Evolutionary conservation across 2,113 vertebrate genomes (phyloP), one percentile per base, ranked within the genome.

Genomic region (Cathartes aura): DNA sequence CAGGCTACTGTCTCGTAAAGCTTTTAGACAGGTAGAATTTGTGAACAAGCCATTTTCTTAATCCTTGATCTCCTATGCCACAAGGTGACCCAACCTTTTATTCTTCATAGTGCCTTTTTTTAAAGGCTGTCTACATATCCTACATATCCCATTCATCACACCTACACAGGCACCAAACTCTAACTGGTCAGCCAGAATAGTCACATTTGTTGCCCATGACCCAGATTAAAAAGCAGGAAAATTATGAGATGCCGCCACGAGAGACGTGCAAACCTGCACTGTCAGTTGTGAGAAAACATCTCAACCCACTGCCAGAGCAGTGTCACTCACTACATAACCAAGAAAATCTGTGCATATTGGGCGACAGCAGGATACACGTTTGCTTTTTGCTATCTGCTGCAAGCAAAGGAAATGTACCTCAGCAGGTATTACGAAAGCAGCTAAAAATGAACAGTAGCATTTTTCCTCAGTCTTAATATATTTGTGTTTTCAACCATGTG

Each of bases 221-320:
- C 21, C 60, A 84, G 63, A 67, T 11, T 12, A 50, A 59, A 86
- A 70, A 78, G 9, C 36, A 74, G 29, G 24, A 58, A 60, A 86
- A 64, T 8, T 8, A 48, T 22, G 24, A 67, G 47, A 63, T 42
- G 22, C 20, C 60, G 50, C 45, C 59, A 59, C 0, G 0, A 60
- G 26, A 60, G 4, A 73, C 36, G 36, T 38, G 27, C 70, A 32
- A 32, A 68, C 27, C 32, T 45, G 43, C 34, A 3, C 40, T 36
- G 15, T 34, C 78, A 70, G 21, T 8, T 42, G 67, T 32, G 55
- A 87, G 59, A n/a, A 62, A 73, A 66, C 66, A 53, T 19, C 87
- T n/a, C 48, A 70, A 9, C 24, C 47, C 50, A 8, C 40, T 50
- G 36, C 76, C 63, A 56, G 64, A 40, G 32, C 86, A n/a, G 30